Evolutionary conservation across 2,888 invertebrate genomes (phyloP).

Genomic region (Escarpia spicata): DNA sequence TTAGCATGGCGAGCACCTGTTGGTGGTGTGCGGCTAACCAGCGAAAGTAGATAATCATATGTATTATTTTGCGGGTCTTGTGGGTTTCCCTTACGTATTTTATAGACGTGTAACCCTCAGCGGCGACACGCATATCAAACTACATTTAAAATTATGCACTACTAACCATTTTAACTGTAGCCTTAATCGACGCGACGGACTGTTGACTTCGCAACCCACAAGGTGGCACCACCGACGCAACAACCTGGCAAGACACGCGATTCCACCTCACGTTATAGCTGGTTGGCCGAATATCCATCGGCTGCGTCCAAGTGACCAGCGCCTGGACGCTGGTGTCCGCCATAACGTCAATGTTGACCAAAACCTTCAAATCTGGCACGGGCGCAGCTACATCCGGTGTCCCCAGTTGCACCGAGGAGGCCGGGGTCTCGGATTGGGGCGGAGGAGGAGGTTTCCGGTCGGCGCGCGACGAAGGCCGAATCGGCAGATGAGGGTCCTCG

Average conservation of each 20-base stretch:
- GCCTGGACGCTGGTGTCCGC: background rate
- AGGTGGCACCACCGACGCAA: background rate
- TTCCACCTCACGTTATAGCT: background rate
- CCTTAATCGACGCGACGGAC: background rate
- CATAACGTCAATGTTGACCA: background rate
- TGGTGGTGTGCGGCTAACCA: no score
- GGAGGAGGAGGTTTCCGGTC: background rate
- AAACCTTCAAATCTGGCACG: background rate
- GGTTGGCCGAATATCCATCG: background rate
- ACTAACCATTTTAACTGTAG: background rate
- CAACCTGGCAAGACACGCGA: background rate
- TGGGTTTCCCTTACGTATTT: no score
- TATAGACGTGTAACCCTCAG: no score
- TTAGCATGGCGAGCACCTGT: no score
- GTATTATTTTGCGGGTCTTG: no score
- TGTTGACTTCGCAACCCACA: background rate
- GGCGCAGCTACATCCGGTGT: background rate
- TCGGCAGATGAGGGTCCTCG: background rate
- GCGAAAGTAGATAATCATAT: no score
- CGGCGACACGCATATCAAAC: background rate
- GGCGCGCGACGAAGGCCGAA: background rate
- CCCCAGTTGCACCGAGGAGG: background rate
- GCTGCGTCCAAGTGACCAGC: background rate
- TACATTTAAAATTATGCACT: background rate
- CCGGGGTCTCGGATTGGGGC: background rate